Base-by-base conservation (phyloP, 1,140 invertebrate species). In the Pseudomyrmex dendroicus region DNA sequence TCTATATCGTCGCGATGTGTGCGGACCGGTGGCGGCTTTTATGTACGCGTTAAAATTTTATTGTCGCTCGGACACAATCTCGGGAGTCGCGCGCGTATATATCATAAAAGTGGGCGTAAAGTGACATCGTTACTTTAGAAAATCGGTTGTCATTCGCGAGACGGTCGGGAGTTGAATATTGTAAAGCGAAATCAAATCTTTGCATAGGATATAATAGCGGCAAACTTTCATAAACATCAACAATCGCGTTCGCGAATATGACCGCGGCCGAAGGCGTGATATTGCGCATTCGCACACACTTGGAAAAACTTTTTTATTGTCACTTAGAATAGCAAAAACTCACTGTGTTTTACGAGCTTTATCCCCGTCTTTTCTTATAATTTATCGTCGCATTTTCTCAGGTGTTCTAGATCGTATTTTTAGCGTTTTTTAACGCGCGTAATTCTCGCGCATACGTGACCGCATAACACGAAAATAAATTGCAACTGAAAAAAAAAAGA, bases 41-140 rank as follows among this genome's bases (percentile, higher is more conserved):
- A 80, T 80, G 76, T 44, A 66, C 10, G 66, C 76, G 66, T 80
- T 80, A 80, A 80, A 80, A 70, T 59, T 80, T 80, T 80, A 80
- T 80, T 50, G 66, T 59, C 64, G 44, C 44, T 20, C 35, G 20
- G 44, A 68, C 52, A 63, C 73, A 74, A 74, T 74, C 73, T n/a
- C 52, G 52, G 10, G 35, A 35, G 35, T 7, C 66, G 54, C 44
- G 66, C 44, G 20, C 20, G 52, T 52, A 66, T 80, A 80, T 70
- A 59, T 80, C 76, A 70, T 59, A 70, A 73, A 61, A 54, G 76
- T 80, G 76, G 76, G 76, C 76, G 76, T 80, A 70, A 80, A 50
- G 76, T 59, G 66, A 80, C 76, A 59, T 80, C 66, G 76, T 80
- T 80, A 70, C 76, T 80, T 80, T 59, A 50, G 25, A 80, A 80